These are phyloP conservation scores for Keiferia lycopersicella DNA, from an alignment of 2,888 invertebrate species.

Conservation along the genomic window DNA sequence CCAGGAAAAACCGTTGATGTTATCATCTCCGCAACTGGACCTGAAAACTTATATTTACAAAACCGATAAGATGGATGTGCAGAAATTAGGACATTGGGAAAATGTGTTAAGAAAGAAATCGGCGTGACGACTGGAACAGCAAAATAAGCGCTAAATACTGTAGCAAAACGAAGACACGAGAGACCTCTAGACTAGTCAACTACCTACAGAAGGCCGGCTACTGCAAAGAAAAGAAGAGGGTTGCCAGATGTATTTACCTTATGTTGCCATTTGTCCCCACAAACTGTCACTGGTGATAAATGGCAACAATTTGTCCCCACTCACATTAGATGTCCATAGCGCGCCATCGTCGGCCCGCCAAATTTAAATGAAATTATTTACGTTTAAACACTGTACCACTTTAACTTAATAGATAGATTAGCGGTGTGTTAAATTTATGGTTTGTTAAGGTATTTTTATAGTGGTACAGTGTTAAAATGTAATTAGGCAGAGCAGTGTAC, in stretches of 20 bases:
- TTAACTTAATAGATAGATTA: no score
- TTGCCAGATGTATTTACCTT: constrained; percentile 4
- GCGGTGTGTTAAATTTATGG: no score
- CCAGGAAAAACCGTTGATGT: background rate
- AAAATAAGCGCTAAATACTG: background rate
- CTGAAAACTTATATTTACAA: background rate
- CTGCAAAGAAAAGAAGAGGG: constrained; percentile 10
- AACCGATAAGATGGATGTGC: background rate
- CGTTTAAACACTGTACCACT: no score
- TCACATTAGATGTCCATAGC: no score
- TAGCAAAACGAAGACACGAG: background rate
- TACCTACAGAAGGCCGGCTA: background rate
- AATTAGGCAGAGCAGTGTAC: no score
- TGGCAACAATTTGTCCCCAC: no score
- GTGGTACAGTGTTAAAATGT: no score
- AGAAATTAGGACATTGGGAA: background rate
- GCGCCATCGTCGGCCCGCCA: no score
- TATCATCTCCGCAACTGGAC: background rate
- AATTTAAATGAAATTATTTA: no score
- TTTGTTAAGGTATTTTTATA: no score
- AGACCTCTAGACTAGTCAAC: constrained; percentile 3
- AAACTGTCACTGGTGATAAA: no score
- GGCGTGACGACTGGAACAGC: background rate
- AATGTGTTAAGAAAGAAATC: constrained; percentile 3
- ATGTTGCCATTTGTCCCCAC: no score